These are phyloP conservation scores for Carettochelys insculpta DNA, from an alignment of 2,113 vertebrate species.

Conservation along the genomic window DNA sequence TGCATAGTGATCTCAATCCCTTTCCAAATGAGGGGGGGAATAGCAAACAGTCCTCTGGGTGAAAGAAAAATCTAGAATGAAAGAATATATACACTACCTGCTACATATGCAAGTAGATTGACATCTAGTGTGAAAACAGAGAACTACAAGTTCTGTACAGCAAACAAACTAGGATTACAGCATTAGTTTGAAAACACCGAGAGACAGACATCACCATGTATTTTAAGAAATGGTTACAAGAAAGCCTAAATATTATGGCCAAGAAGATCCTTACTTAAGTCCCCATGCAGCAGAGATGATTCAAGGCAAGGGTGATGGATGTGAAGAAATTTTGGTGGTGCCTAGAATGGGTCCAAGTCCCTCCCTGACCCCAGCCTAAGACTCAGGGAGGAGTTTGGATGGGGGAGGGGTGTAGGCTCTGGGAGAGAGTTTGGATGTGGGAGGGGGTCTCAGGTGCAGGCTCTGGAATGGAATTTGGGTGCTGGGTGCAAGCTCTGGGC, in stretches of 20 bases:
- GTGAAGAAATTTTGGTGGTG: no score
- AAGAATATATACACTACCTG: background rate
- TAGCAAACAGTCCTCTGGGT: background rate
- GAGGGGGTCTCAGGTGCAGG: no score
- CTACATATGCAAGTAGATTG: constrained; percentile 50
- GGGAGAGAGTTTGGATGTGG: no score
- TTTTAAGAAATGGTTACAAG: background rate
- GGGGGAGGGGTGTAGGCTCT: no score
- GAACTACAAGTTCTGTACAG: constrained; percentile 42
- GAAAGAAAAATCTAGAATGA: constrained; percentile 68
- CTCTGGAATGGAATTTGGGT: no score
- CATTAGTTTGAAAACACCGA: background rate
- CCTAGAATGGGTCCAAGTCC: no score
- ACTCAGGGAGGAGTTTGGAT: no score
- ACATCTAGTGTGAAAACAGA: constrained; percentile 68
- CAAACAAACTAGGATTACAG: background rate
- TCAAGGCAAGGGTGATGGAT: no score
- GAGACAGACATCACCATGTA: background rate
- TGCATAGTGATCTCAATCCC: background rate
- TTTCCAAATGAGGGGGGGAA: background rate
- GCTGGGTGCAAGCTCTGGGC: no score
- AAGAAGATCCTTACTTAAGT: background rate
- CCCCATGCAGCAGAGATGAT: no score
- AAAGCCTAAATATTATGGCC: background rate
- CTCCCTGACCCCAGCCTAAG: no score